Base-by-base conservation (phyloP, 2,113 vertebrate species). In the Polyodon spathula region DNA sequence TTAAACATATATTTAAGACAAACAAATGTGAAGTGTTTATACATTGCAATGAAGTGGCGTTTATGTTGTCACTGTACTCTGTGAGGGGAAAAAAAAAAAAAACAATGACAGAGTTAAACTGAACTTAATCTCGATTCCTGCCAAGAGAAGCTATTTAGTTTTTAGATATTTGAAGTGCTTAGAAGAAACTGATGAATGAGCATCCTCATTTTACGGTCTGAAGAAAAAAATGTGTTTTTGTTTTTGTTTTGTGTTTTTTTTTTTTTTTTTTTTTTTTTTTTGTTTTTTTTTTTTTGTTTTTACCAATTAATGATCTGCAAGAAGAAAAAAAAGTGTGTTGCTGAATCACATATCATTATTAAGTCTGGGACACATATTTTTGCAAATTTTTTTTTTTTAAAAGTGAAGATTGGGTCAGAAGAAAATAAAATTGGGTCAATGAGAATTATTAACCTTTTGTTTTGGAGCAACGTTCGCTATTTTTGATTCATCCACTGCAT, bases 291-390 rank as follows among this genome's bases (percentile, higher is more conserved):
- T n/a, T n/a, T 27, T 27, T 27, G 1, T 27, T 27, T 27, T 27
- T 27, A 27, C 27, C 27, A 27, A 2, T 74, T 80, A 79, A 76
- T 80, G 82, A 81, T 84, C 78, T 50, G 48, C 14, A 12, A 12
- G 15, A 83, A 81, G 79, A 84, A 73, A 66, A 77, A 71, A 72
- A 79, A 74, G 78, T 77, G 79, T 76, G 69, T 69, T 78, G 71
- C 81, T 82, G 80, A 85, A 76, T 86, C 81, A 27, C 27, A 27
- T 3, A 27, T 27, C 27, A 27, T 27, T 27, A 83, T 86, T 79
- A 84, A 73, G 74, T 64, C 72, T 69, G 71, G 78, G 80, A 77
- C 79, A 84, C 79, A 80, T 78, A 62, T 78, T 66, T 67, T 71
- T 81, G 76, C n/a, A n/a, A n/a, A n/a, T n/a, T n/a, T n/a, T n/a